Evolutionary conservation across 1,140 invertebrate genomes (phyloP), one percentile per base, ranked within the genome.

Genomic region (Aphaenogaster floridana): DNA sequence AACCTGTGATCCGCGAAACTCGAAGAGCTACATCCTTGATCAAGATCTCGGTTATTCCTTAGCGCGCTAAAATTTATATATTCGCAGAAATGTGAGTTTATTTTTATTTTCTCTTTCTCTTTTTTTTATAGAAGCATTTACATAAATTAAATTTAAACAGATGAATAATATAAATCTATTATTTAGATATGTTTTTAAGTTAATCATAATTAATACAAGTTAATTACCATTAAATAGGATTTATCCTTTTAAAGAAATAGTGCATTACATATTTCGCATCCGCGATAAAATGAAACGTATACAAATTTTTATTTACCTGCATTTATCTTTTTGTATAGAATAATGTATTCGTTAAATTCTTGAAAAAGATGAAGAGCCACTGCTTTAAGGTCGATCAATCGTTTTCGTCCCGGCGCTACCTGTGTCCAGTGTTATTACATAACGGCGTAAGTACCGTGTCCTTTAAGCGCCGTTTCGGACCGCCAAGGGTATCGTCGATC

Each of bases 401-500:
- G 54, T 74, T 76, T 76, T 76, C 15, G 54, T 61, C 69, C 54
- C 45, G 69, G 42, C 69, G 54, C 69, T 84, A 84, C 57, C 34
- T 36, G 80, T 84, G 69, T 84, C 54, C 69, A n/a, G 17, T 28
- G 34, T 50, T 74, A 84, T 84, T 84, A 74, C 54, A 61, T 84
- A 76, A 84, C 78, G n/a, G 63, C n/a, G 69, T 74, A 84, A 84
- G 42, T 61, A 84, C 57, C 80, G 54, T 84, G 80, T 84, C 80
- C 34, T 76, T 84, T 76, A 84, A 76, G 45, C 69, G 68, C 57
- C 80, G 54, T 84, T 84, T 84, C 34, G 80, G 80, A 13, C 42
- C 54, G 69, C 54, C 54, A 48, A 84, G 48, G n/a, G 57, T 84
- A 84, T 84, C 54, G 69, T 76, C 28, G 80, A 84, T 84, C 69